Evolutionary conservation across 2,888 invertebrate species (phyloP), one percentile per base, ranked within the genome.

Genomic region (Caprella mutica): DNA sequence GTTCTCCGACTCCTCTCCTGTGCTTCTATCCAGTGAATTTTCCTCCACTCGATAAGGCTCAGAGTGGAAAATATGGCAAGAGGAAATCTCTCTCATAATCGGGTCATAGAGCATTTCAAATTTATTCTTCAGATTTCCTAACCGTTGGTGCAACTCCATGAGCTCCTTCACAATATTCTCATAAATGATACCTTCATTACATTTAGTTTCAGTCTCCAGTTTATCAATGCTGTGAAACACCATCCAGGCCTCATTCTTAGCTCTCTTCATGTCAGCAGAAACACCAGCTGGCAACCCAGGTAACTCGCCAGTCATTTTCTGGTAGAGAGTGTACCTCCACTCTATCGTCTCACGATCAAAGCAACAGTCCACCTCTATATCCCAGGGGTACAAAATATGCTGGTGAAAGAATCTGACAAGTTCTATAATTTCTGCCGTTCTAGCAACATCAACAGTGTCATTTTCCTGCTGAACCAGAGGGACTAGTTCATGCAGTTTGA

Each of bases 401-500:
- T 27, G n/a, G 21, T 48, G 30, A 21, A 48, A 48, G 30, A 48
- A 48, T 57, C 59, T 64, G 12, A 64, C 33, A 23, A 57, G 63
- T 21, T 55, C 58, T 30, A 57, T 44, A 24, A 64, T 50, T 42
- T 59, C 63, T 35, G 59, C 55, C 14, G 63, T 64, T 12, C 48
- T 56, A 14, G 43, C 44, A 19, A 64, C 56, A 40, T 64, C 59
- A 6, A 64, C 23, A 1, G 44, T 55, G 23, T 50, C 23, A 50
- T 60, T 60, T 30, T 64, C 63, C 55, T 64, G 63, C 17, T 59
- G 46, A 4, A 54, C 55, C 6, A 58, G 48, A 4, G 59, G 59
- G 27, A 55, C 57, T 19, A 64, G 35, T 39, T 64, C 52, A 46
- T 52, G 46, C 19, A 64, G 24, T 26, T 56, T 55, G 9, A 59